Percentiles rank a stretch among this genome's conserved stretches.
phyloP scores from a whole-genome alignment of 2,797 vertebrate species.

The Oreochromis mossambicus region DNA sequence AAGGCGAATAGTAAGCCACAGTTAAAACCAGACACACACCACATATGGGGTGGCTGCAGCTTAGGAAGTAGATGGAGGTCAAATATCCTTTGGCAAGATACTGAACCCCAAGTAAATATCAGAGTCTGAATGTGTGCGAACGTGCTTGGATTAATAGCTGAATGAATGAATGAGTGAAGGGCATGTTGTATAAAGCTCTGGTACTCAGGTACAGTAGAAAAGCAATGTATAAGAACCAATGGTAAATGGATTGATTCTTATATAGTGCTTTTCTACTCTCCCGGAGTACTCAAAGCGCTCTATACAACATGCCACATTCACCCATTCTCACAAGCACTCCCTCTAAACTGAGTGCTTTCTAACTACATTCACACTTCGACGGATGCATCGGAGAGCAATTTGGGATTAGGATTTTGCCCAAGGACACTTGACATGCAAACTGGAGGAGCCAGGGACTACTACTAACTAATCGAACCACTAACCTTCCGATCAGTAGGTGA shows the following conservation, averaged over 20 bases:
- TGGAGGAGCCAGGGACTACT: background rate
- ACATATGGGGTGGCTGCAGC: fast-evolving
- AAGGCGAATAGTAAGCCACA: background rate
- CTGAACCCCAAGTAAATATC: background rate
- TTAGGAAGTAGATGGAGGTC: background rate
- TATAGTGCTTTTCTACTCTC: background rate
- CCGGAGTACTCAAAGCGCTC: background rate
- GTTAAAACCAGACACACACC: background rate
- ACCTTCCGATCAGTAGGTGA: fast-evolving
- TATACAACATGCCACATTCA: fast-evolving
- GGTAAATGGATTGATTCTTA: background rate
- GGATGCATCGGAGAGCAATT: fast-evolving
- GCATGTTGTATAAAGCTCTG: background rate
- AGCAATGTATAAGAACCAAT: fast-evolving
- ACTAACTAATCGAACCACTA: fast-evolving
- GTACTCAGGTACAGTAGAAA: fast-evolving
- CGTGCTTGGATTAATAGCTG: background rate
- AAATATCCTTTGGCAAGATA: background rate
- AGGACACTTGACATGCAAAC: background rate
- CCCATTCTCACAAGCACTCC: background rate
- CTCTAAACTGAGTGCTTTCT: background rate
- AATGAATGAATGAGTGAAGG: background rate
- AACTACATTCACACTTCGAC: background rate
- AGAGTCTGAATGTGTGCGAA: fast-evolving
- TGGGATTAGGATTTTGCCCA: background rate